Conservation (phyloP, 2,113 vertebrate species). For the Elaphurus davidianus region DNA sequence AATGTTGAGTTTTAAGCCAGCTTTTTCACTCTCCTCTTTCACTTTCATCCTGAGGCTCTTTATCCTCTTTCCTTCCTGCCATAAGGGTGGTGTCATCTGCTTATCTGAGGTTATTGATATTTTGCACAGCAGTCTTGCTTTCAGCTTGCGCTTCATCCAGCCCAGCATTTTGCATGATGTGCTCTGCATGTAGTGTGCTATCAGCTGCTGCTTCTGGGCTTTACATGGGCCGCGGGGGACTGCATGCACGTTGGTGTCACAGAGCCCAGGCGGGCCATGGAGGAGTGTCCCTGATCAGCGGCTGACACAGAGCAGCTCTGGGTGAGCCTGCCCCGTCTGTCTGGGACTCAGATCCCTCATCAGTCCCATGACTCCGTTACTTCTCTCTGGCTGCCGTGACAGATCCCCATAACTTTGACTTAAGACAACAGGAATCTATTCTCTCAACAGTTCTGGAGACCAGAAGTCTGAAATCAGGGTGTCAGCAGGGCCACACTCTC, state of each 20-base stretch:
- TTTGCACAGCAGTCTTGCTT: neutral
- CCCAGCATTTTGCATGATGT: neutral
- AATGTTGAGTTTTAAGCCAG: neutral
- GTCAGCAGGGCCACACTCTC: neutral
- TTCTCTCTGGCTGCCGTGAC: neutral
- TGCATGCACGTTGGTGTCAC: neutral
- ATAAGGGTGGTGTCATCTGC: neutral
- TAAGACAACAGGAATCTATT: neutral
- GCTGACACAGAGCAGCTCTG: neutral
- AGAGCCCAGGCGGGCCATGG: neutral
- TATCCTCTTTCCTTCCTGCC: neutral
- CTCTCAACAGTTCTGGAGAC: neutral
- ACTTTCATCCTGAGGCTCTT: neutral
- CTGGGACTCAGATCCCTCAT: neutral
- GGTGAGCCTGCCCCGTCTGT: neutral
- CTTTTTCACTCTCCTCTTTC: neutral
- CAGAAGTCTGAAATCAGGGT: neutral
- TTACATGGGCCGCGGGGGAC: neutral
- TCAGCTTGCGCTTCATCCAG: neutral
- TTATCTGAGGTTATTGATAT: neutral
- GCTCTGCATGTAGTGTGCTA: neutral
- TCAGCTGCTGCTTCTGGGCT: neutral
- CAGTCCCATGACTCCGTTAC: neutral
- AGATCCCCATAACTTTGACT: neutral
- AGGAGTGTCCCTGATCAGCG: neutral